Base-by-base conservation (phyloP, 1,140 invertebrate species). In the Colletes latitarsis region DNA sequence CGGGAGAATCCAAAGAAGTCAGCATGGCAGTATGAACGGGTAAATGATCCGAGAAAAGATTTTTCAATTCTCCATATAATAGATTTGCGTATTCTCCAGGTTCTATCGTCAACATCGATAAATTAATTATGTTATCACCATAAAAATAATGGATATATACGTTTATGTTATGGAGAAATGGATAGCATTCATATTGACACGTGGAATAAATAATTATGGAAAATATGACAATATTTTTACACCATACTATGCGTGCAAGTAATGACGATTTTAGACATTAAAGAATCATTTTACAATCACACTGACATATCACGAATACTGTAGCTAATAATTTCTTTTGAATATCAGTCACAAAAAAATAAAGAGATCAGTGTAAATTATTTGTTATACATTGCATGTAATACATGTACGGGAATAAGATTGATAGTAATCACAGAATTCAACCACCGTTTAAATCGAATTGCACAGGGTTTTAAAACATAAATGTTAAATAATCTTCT, bases 21-120 rank as follows among this genome's bases (percentile, higher is more conserved):
- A 98, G 92, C 92, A 97, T 96, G 6, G 97, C 95, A 69, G 96
- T 94, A 91, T 98, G 96, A 5, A 97, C 93, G 5, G 96, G 96
- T 21, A 97, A 91, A 93, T 97, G 95, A 75, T 96, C 95, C 12
- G 96, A 95, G 92, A 96, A 96, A 60, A 95, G 94, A 62, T 94
- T 93, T 63, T 95, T 91, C 57, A 98, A 89, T 87, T 98, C 96
- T 77, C 96, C 95, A 91, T 97, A 99, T 39, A 98, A 89, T 49
- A 94, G 94, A 79, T 96, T 95, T 9, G 96, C 94, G 70, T 95
- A 95, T 81, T 95, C 95, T 15, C 95, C 94, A 74, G 92, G 91
- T 81, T 93, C 92, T 93, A 71, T 81, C n/a, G 52, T 41, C 0
- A 46, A 86, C 0, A 74, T 63, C 4, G 60, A 52, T 14, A 79